Base-by-base conservation (phyloP, 1,140 invertebrate genomes). In the Tetragonula clypearis region DNA sequence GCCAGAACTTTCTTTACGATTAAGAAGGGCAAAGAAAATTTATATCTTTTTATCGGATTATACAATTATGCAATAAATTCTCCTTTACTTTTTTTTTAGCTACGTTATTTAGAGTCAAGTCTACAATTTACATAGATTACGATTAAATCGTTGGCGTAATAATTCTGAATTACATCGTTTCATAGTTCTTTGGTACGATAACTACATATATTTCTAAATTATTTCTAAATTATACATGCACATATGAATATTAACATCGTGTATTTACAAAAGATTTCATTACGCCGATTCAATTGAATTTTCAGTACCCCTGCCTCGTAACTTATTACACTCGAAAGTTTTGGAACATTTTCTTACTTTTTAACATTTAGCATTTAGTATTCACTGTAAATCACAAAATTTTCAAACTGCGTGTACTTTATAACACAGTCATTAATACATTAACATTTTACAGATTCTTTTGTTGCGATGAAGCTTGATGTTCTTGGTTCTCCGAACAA, bases 241-340 rank as follows among this genome's bases (percentile, higher is more conserved):
- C n/a, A 6, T 12, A 26, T 14, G 74, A 76, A 76, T 76, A 60
- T 76, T 60, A 60, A 58, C 55, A 35, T 60, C 6, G 21, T 21
- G 26, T 56, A 56, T 76, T 60, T 56, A 77, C 62, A 49, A 77
- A 62, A 77, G 12, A 41, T 41, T 77, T 56, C 15, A 77, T 49
- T 77, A 41, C 15, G 49, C 14, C 4, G 23, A 23, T 76, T 76
- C 60, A 41, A 35, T 68, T 68, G 26, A 35, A 68, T 15, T 12
- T 14, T 2, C 14, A 41, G 15, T 68, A 35, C 30, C 11, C 35
- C 35, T 56, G 4, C 21, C 21, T 23, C 21, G 26, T 21, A 58
- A 35, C 15, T 2, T 19, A 75, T 75, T 26, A 35, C 35, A 35
- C 35, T 35, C 35, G 35, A 35, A 35, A 4, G 35, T 35, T 35